These are phyloP conservation scores for Prolemur simus DNA, from an alignment of 2,113 vertebrate genomes.

Conservation along the genomic window DNA sequence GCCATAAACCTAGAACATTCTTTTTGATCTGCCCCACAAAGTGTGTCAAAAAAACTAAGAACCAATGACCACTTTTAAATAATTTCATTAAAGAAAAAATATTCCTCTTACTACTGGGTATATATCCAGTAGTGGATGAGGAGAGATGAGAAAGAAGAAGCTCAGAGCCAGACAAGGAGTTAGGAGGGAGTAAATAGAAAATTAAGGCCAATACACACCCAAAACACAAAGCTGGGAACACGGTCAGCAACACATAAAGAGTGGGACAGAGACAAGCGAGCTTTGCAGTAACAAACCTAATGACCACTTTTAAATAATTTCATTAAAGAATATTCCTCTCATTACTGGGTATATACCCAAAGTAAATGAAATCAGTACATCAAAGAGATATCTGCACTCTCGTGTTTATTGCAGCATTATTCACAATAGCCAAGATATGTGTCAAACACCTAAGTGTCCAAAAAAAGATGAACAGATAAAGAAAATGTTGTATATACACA, in stretches of 20 bases:
- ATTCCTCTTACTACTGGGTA: background rate
- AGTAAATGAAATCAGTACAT: background rate
- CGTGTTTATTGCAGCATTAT: background rate
- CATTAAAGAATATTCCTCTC: background rate
- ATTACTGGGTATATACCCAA: background rate
- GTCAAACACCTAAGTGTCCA: background rate
- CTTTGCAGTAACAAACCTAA: conserved; percentile 5
- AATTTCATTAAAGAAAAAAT: background rate
- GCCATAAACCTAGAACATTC: background rate
- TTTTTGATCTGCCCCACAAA: background rate
- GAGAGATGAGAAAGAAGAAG: background rate
- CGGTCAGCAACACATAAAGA: background rate
- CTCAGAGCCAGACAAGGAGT: background rate
- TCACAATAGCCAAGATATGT: background rate
- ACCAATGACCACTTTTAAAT: background rate
- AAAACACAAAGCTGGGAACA: background rate
- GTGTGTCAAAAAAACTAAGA: background rate
- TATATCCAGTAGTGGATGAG: too few relatives aligned
- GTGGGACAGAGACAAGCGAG: background rate
- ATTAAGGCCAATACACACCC: background rate
- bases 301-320: background rate
- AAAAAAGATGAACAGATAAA: background rate
- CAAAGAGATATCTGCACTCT: background rate
- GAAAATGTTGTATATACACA: background rate
- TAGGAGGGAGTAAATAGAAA: background rate